Percentiles rank a stretch among this genome's conserved stretches.
These are phyloP conservation scores for Hypsopygia costalis DNA, from an alignment of 2,888 invertebrate genomes.

Conservation along the genomic window DNA sequence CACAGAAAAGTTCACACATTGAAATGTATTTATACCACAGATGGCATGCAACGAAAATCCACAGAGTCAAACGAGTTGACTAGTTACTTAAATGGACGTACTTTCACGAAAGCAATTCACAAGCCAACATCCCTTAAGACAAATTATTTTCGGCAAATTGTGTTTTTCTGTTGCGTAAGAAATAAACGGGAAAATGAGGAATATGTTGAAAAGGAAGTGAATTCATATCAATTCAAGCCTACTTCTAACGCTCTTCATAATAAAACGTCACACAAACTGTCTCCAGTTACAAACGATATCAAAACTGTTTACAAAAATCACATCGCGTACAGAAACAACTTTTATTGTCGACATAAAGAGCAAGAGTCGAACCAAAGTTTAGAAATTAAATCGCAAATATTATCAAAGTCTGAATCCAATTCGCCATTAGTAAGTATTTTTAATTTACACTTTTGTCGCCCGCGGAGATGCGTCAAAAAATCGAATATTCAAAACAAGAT, in stretches of 20 bases:
- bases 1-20: conserved; percentile 4
- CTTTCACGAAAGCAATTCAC: too few relatives aligned
- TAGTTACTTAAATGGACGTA: conserved; percentile 6
- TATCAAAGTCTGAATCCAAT: conserved; percentile 36
- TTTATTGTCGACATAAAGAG: too few relatives aligned
- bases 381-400: conserved; percentile 40
- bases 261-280: background rate
- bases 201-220: background rate
- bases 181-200: conserved; percentile 12
- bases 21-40: conserved; percentile 6
- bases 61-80: conserved; percentile 20
- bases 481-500: too few relatives aligned
- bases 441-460: too few relatives aligned
- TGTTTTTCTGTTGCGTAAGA: conserved; percentile 34
- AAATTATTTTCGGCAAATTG: conserved; percentile 21
- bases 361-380: conserved; percentile 38
- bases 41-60: conserved; percentile 1
- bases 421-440: conserved; percentile 20
- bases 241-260: background rate
- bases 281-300: background rate
- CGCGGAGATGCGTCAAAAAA: too few relatives aligned
- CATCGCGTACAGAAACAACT: conserved; percentile 5
- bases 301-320: background rate
- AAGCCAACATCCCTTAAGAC: conserved; percentile 5
- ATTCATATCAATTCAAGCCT: background rate